A percentile compares a stretch with the other conserved stretches of the same genome.
Conservation (phyloP, 2,797 vertebrate species). For the Clarias fuscus region DNA sequence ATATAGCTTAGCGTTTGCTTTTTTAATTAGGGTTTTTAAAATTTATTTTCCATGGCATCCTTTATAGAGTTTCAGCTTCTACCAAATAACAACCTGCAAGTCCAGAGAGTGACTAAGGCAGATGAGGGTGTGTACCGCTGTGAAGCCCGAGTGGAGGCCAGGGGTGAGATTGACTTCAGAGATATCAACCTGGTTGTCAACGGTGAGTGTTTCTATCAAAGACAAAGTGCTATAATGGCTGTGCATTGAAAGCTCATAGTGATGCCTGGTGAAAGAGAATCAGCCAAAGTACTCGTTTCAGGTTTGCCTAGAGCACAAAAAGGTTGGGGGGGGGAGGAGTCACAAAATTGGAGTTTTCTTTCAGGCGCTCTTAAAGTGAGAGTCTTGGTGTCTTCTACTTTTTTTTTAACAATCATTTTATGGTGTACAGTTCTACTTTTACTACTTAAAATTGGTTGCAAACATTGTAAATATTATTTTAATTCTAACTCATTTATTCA, state of each 20-base stretch:
- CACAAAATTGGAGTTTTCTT: conserved; percentile 3
- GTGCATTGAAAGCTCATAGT: background rate
- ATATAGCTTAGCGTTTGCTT: background rate
- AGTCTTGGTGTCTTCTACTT: background rate
- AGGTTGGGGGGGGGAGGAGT: too few species aligned
- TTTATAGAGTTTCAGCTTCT: conserved; percentile 81
- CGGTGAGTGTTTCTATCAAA: conserved; percentile 75
- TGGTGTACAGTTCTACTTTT: background rate
- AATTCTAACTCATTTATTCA: background rate
- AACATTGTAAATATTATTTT: background rate
- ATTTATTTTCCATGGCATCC: conserved; percentile 13
- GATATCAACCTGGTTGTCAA: conserved; percentile 95
- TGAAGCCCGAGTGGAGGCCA: conserved; percentile 94
- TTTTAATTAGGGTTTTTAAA: conserved; percentile 10
- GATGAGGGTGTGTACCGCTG: conserved; percentile 97
- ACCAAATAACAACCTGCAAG: conserved; percentile 93
- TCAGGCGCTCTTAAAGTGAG: background rate
- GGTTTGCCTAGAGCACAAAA: conserved; percentile 1
- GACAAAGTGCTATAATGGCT: background rate
- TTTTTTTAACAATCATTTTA: background rate
- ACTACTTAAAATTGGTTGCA: background rate
- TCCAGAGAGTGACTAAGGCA: conserved; percentile 91
- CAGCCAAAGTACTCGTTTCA: background rate
- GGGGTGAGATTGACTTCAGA: conserved; percentile 96
- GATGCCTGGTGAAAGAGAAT: conserved; percentile 2